Base-by-base conservation (phyloP, 1,140 invertebrate genomes). In the Hyles vespertilio region DNA sequence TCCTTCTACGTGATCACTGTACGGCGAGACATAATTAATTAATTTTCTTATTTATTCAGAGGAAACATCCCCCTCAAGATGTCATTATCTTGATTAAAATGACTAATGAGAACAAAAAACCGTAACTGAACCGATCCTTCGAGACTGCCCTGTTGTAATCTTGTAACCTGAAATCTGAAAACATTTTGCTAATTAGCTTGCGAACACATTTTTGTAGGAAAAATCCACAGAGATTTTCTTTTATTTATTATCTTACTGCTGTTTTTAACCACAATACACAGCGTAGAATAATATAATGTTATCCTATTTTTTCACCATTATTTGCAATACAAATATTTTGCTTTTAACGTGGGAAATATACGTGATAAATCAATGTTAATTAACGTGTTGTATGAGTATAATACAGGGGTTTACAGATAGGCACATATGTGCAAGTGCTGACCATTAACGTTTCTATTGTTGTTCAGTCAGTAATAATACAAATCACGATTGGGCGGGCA, bases 81-180 rank as follows among this genome's bases (percentile, higher is more conserved):
- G 34, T 61, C 51, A 68, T 32, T 69, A 69, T 65, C 46, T 69
- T 67, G 51, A 68, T 65, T 64, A 74, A 63, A 73, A 82, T 61
- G 43, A 74, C 40, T 70, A 78, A 74, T 69, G 64, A 72, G 62
- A 79, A 74, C 63, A 82, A 74, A 74, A 78, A 77, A 51, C 59
- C 55, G 57, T 55, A 77, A 76, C 69, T 67, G 63, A 77, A 72
- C 44, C 58, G 64, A 69, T 76, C 56, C 70, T 56, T 73, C 32
- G 77, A 69, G 44, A 63, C 64, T 10, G 72, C 83, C 47, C 63
- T 66, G 76, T 81, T 88, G 79, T 77, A 88, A 74, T 87, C 84
- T 81, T 88, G 83, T 81, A 88, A 71, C 62, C 85, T 85, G 77
- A 88, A 88, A 87, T 88, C 85, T 87, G 65, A 79, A 78, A 82